Base-by-base conservation (phyloP, 2,113 vertebrate genomes). In the Odontophorus gujanensis region DNA sequence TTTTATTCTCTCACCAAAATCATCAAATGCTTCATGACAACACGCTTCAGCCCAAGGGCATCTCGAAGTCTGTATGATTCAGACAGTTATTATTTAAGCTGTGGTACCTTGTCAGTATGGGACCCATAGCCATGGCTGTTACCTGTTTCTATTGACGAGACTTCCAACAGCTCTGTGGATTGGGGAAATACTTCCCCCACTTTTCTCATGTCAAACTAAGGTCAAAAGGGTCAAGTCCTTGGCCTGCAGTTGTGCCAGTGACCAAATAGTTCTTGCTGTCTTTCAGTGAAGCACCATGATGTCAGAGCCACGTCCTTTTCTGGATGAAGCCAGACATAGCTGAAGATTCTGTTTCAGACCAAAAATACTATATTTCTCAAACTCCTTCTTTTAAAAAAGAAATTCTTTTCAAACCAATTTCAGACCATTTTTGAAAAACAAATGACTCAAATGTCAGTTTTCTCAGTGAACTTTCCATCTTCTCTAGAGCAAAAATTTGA, bases 381-480 rank as follows among this genome's bases (percentile, higher is more conserved):
- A 32, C 30, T 57, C 28, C 53, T 18, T 47, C 18, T 30, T 51
- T 28, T 28, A 53, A 53, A 53, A 28, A 55, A 26, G 7, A 30
- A 16, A 30, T 55, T 57, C 14, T 87, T 45, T 74, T 81, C 68
- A 86, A 81, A 94, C 55, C 67, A 51, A 65, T 78, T 92, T 86
- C 86, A 90, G 57, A 81, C 34, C 13, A 65, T 43, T 81, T 85
- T 38, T 6, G 86, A 65, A 88, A 85, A 84, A 28, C 0, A 0
- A 72, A 73, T 87, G 14, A 53, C 48, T 84, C 62, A 79, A 89
- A 72, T 53, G 83, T 65, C 62, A 92, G 32, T 93, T 90, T 95
- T 71, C 40, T 81, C 62, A 68, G 51, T 82, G 85, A 90, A 65
- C n/a, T 89, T 81, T 58, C 48, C 69, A 92, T 24, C 61, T 90